Evolutionary conservation across 37 sponge, comb jelly and placozoan species (phyloP).

Genomic region (Beroe ovata): DNA sequence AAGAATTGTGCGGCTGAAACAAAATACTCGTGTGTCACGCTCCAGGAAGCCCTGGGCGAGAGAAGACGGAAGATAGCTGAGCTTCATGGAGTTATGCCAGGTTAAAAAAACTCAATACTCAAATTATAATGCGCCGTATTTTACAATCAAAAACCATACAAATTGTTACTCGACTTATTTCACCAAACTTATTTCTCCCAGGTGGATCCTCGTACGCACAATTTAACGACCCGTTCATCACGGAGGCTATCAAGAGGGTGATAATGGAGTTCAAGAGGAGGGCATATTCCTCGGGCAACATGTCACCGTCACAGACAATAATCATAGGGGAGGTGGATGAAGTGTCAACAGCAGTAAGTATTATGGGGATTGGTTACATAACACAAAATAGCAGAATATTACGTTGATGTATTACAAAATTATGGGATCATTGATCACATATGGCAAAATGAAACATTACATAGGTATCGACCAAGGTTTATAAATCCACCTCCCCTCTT

Average conservation of each 20-base stretch:
- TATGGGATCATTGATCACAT: too few species aligned
- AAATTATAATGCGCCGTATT: too few species aligned
- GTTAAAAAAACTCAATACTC: not conserved
- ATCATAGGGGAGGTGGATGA: conserved; percentile 47
- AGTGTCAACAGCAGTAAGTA: conserved; percentile 16
- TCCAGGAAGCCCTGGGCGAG: not conserved
- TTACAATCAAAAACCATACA: too few species aligned
- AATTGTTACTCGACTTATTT: too few species aligned
- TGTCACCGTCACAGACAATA: not conserved
- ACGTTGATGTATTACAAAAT: too few species aligned
- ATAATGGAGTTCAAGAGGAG: conserved; percentile 44
- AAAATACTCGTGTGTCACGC: not conserved
- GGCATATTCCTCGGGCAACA: not conserved
- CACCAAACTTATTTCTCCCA: too few species aligned
- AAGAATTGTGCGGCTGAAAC: not conserved
- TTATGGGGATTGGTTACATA: too few species aligned
- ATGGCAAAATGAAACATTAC: too few species aligned
- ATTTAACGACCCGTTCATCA: not conserved
- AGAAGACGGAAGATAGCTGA: not conserved
- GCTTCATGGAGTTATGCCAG: not conserved
- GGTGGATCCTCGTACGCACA: not conserved
- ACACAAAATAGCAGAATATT: too few species aligned
- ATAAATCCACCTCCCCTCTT: too few species aligned
- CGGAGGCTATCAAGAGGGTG: conserved; percentile 15
- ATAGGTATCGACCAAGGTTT: too few species aligned